phyloP scores from a whole-genome alignment of 2,888 invertebrate genomes.

The Halictus ligatus region DNA sequence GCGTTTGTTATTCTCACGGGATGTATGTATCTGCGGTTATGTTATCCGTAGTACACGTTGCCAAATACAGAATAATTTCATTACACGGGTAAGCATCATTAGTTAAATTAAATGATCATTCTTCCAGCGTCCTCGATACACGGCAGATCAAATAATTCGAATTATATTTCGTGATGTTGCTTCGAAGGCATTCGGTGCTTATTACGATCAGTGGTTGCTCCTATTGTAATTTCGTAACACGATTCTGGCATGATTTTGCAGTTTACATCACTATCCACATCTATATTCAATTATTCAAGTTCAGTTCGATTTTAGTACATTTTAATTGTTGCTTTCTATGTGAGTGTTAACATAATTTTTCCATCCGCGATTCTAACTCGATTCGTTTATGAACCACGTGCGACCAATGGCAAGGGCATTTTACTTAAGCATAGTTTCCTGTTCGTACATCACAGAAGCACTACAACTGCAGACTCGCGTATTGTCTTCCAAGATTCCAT shows the following conservation, averaged over 20 bases:
- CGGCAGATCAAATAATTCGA: not conserved
- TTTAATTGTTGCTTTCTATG: not conserved
- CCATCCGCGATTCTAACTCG: not conserved
- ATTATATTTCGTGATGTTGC: not conserved
- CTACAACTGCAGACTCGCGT: not conserved
- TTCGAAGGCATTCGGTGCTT: not conserved
- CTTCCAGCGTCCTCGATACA: not conserved
- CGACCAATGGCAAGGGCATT: not conserved
- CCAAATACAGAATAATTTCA: not conserved
- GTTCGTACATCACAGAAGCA: not conserved
- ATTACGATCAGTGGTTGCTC: not conserved
- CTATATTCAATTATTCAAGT: not conserved
- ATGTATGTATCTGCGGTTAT: not conserved
- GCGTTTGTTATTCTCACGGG: slow-evolving; percentile 14
- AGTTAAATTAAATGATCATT: slow-evolving; percentile 15
- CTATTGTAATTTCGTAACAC: not conserved
- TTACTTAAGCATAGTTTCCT: not conserved
- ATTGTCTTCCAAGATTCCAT: not conserved
- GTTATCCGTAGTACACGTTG: not conserved
- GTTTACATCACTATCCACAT: not conserved
- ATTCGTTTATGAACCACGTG: not conserved
- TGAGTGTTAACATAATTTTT: not conserved
- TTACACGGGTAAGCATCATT: slow-evolving; percentile 16
- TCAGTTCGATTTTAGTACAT: not conserved
- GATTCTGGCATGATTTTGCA: not conserved